phyloP scores from a whole-genome alignment of 2,888 invertebrate genomes.

The Pimpla rufipes region DNA sequence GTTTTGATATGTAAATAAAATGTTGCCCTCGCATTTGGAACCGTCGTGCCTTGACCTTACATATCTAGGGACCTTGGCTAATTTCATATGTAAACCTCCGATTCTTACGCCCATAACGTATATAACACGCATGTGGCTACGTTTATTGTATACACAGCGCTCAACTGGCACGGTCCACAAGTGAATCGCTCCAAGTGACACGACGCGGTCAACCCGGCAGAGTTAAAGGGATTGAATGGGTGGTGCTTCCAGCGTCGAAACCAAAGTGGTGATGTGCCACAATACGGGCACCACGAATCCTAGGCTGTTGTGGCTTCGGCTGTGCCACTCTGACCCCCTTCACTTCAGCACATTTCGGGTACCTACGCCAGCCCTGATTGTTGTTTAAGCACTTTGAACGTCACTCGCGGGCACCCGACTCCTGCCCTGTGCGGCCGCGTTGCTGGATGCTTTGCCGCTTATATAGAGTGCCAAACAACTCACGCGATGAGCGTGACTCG shows the following conservation, averaged over 20 bases:
- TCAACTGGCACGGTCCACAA: conserved; percentile 65
- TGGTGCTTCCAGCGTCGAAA: conserved; percentile 42
- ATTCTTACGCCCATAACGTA: background rate
- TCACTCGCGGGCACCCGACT: conserved; percentile 28
- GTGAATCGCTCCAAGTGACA: conserved; percentile 69
- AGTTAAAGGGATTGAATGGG: conserved; percentile 71
- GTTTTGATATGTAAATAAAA: no score
- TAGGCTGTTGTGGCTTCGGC: conserved; percentile 3
- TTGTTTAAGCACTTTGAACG: conserved; percentile 77
- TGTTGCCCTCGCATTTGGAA: no score
- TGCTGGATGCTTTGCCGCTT: background rate
- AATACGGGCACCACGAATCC: conserved; percentile 72
- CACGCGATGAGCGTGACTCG: conserved; percentile 9
- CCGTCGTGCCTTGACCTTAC: no score
- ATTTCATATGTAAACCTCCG: conserved; percentile 5
- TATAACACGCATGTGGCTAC: background rate
- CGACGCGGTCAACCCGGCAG: conserved; percentile 59
- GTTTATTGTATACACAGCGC: conserved; percentile 24
- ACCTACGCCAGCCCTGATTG: conserved; percentile 74
- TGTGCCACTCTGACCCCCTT: conserved; percentile 17
- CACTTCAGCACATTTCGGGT: conserved; percentile 58
- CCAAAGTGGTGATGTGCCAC: conserved; percentile 75
- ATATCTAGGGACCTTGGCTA: conserved; percentile 1
- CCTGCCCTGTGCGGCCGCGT: background rate
- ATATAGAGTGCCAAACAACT: conserved; percentile 18